Evolutionary conservation across 2,888 invertebrate genomes (phyloP).

Genomic region (Oeneis ivallda): DNA sequence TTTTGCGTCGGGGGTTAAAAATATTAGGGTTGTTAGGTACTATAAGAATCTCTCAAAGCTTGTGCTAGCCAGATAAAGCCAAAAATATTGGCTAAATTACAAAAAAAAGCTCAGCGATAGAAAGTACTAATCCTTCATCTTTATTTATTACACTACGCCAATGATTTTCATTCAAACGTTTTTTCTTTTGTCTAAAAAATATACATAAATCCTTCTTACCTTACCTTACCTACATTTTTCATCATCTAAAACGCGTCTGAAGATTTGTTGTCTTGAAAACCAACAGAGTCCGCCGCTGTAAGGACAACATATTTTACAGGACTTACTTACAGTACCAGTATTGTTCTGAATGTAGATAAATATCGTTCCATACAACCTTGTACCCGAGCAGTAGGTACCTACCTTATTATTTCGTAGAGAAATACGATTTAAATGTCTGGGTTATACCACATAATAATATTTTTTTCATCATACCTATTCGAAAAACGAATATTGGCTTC

Average conservation of each 20-base stretch:
- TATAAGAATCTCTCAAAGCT: background rate
- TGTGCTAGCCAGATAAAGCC: background rate
- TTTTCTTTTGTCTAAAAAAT: slow-evolving; percentile 6
- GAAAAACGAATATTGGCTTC: too few species aligned
- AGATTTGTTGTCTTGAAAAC: background rate
- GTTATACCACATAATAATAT: too few species aligned
- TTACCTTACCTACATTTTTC: background rate
- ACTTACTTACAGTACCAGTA: too few species aligned
- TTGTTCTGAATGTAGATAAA: too few species aligned
- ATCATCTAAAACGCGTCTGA: background rate
- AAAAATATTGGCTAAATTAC: background rate
- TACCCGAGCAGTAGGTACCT: too few species aligned
- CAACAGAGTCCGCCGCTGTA: background rate
- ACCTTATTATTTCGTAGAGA: too few species aligned
- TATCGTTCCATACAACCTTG: too few species aligned
- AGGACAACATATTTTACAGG: background rate
- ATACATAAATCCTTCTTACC: background rate
- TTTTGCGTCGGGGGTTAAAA: too few species aligned
- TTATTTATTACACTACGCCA: background rate
- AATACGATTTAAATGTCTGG: too few species aligned
- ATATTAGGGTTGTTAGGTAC: too few species aligned
- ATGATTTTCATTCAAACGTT: slow-evolving; percentile 1
- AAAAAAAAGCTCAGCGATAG: background rate
- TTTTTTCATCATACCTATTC: too few species aligned
- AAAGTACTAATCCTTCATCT: background rate